Evolutionary conservation across 1,140 invertebrate species (phyloP).

Genomic region (Apis laboriosa): DNA sequence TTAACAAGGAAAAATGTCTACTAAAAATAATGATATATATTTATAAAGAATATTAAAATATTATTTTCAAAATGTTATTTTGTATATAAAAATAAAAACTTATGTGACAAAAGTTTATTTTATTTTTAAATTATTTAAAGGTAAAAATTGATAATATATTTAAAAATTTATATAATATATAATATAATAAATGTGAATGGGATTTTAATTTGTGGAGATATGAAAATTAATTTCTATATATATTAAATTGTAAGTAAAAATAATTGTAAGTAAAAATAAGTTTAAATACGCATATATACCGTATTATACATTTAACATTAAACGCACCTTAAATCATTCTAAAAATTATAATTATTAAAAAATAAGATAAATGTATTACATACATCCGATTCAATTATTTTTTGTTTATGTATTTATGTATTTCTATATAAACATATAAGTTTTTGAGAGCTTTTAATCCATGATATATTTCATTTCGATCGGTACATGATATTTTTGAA

Average conservation of each 20-base stretch:
- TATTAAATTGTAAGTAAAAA: background rate
- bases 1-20: background rate
- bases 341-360: slow-evolving; percentile 9
- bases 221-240: background rate
- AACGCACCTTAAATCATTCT: background rate
- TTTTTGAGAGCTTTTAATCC: background rate
- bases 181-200: background rate
- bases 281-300: background rate
- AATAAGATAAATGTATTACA: slow-evolving; percentile 1
- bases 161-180: background rate
- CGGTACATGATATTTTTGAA: slow-evolving; percentile 17
- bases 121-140: background rate
- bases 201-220: background rate
- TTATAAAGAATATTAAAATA: background rate
- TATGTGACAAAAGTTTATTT: background rate
- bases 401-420: background rate
- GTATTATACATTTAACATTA: background rate
- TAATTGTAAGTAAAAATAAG: background rate
- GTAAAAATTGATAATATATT: slow-evolving; percentile 10
- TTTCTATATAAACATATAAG: slow-evolving; percentile 13
- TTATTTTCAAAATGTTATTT: background rate
- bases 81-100: background rate
- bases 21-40: background rate
- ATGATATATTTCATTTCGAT: background rate
- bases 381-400: slow-evolving; percentile 3